These are phyloP conservation scores for Rambutsinella grinnellia DNA, from an alignment of 2,888 invertebrate genomes.

Conservation along the genomic window DNA sequence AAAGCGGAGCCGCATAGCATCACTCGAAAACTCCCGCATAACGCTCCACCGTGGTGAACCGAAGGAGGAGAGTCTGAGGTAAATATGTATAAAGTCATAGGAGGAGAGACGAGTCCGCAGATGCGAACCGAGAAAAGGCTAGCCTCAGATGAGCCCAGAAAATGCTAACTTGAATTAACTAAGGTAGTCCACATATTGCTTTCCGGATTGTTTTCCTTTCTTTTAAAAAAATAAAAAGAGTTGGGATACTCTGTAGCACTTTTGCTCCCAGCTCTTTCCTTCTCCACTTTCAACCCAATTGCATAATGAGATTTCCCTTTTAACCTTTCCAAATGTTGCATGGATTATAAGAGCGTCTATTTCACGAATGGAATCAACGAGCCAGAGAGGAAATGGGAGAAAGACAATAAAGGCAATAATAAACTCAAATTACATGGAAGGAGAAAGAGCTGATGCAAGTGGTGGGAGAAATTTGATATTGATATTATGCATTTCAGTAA, in stretches of 20 bases:
- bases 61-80: constrained; percentile 19
- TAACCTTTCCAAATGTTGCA: too few species aligned
- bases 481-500: not conserved
- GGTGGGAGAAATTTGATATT: constrained; percentile 2
- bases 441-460: not conserved
- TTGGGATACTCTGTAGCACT: too few species aligned
- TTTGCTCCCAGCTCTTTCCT: constrained; percentile 23
- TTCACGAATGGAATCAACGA: not conserved
- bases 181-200: constrained; percentile 37
- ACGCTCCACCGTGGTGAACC: constrained; percentile 53
- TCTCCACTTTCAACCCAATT: not conserved
- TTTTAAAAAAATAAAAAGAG: not conserved
- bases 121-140: constrained; percentile 12
- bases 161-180: constrained; percentile 43
- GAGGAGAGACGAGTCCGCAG: constrained; percentile 13
- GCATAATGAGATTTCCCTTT: not conserved
- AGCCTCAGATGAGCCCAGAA: constrained; percentile 48
- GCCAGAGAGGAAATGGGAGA: constrained; percentile 9
- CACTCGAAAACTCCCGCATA: constrained; percentile 31
- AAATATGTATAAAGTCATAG: constrained; percentile 14
- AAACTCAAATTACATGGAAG: constrained; percentile 26
- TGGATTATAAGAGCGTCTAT: too few species aligned
- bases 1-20: constrained; percentile 12
- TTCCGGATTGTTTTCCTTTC: not conserved
- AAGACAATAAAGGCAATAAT: constrained; percentile 13